These are phyloP conservation scores for Myocastor coypus DNA, from an alignment of 2,113 vertebrate species.

Conservation along the genomic window DNA sequence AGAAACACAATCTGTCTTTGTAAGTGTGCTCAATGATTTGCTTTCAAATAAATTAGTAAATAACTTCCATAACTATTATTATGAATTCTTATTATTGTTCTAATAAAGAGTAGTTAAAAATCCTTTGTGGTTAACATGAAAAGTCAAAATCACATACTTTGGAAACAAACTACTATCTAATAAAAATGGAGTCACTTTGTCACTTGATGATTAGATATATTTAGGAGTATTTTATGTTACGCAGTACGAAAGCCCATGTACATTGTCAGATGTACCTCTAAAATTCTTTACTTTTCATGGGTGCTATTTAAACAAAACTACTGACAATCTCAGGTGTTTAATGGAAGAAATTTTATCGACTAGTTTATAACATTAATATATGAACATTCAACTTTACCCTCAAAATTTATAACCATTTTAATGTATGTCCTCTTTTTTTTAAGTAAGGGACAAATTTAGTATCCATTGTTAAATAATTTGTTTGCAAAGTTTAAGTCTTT, in stretches of 20 bases:
- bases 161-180: neutral
- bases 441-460: neutral
- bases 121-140: neutral
- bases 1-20: conserved; percentile 32
- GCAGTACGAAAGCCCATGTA: neutral
- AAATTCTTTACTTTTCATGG: neutral
- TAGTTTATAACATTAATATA: neutral
- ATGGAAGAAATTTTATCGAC: neutral
- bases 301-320: neutral
- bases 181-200: neutral
- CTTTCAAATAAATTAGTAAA: neutral
- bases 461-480: neutral
- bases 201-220: neutral
- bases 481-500: neutral
- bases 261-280: neutral
- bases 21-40: neutral
- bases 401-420: neutral
- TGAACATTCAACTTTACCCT: conserved; percentile 3
- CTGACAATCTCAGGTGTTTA: neutral
- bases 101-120: neutral
- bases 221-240: neutral
- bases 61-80: neutral
- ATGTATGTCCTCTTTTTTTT: neutral
- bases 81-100: neutral
- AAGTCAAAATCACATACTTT: neutral